Evolutionary conservation across 1,140 invertebrate genomes (phyloP), one percentile per base, ranked within the genome.

Genomic region (Drosophila leontia): DNA sequence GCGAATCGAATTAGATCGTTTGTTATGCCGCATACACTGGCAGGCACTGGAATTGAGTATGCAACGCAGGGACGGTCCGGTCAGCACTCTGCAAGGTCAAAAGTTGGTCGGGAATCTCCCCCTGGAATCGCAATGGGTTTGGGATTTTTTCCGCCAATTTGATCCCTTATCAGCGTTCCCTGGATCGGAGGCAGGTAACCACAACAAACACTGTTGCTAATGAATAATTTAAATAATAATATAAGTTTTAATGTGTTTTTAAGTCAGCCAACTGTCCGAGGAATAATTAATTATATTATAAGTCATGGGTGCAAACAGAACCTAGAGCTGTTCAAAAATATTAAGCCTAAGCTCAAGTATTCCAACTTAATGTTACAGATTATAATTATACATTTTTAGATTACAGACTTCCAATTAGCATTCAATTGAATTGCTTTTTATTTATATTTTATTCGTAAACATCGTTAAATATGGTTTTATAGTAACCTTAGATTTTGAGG

Each of bases 21-120:
- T 58, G 8, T 50, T 50, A 70, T 71, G 34, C 65, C 58, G 9
- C 19, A 37, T 32, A 34, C 41, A n/a, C 32, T 32, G 5, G 47
- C 45, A 26, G 32, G 7, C 53, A 1, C 53, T 55, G 13, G 19
- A 56, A 56, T 57, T 53, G 19, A 35, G 44, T 61, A 61, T 50
- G 29, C 45, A 61, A 23, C 32, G 11, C 26, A 17, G 29, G n/a
- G 11, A 51, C 48, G 35, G 45, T 26, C 55, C 19, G 34, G 35
- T 23, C 34, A 19, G 53, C 17, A 61, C 13, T 60, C 19, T 65
- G 37, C 65, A 69, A 68, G 67, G 67, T 69, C 47, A 55, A 44
- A 68, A 53, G 63, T 45, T 45, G 63, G 62, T 6, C 63, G 67
- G 62, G 67, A 68, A 69, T 69, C 19, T 35, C 63, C 65, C 62